These are phyloP conservation scores for Lordiphosa clarofinis DNA, from an alignment of 1,140 invertebrate genomes.

Conservation along the genomic window DNA sequence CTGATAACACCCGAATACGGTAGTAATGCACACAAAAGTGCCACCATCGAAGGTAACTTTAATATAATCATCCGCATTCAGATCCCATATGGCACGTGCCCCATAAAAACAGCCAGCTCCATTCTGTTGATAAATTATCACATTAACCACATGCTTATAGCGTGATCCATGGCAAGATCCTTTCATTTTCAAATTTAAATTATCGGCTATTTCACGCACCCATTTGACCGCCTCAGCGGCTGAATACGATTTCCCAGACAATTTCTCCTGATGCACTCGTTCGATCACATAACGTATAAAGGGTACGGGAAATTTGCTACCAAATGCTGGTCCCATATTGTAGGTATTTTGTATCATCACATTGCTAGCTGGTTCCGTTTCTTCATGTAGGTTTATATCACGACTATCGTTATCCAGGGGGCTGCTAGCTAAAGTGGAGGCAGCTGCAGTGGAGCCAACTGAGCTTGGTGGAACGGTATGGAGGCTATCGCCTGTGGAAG, in stretches of 20 bases:
- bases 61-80: slow-evolving; percentile 40
- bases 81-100: slow-evolving; percentile 56
- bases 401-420: too few relatives aligned
- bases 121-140: slow-evolving; percentile 51
- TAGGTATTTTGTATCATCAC: slow-evolving; percentile 52
- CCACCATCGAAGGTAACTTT: slow-evolving; percentile 19
- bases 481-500: too few relatives aligned
- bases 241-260: slow-evolving; percentile 33
- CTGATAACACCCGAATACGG: slow-evolving; percentile 47
- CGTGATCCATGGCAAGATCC: slow-evolving; percentile 21
- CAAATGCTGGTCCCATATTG: slow-evolving; percentile 53
- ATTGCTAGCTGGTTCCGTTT: slow-evolving; percentile 24
- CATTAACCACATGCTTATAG: slow-evolving; percentile 53
- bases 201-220: slow-evolving; percentile 49
- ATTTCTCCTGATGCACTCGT: slow-evolving; percentile 8
- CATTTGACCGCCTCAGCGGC: slow-evolving; percentile 40
- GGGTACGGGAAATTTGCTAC: slow-evolving; percentile 43
- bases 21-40: slow-evolving; percentile 35
- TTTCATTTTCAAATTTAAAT: slow-evolving; percentile 31
- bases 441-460: too few relatives aligned
- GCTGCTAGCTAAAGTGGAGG: too few relatives aligned
- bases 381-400: too few relatives aligned
- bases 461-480: too few relatives aligned
- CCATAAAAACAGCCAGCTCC: slow-evolving; percentile 51
- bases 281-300: slow-evolving; percentile 31